phyloP scores from a whole-genome alignment of 2,113 vertebrate genomes.

The Caretta caretta region DNA sequence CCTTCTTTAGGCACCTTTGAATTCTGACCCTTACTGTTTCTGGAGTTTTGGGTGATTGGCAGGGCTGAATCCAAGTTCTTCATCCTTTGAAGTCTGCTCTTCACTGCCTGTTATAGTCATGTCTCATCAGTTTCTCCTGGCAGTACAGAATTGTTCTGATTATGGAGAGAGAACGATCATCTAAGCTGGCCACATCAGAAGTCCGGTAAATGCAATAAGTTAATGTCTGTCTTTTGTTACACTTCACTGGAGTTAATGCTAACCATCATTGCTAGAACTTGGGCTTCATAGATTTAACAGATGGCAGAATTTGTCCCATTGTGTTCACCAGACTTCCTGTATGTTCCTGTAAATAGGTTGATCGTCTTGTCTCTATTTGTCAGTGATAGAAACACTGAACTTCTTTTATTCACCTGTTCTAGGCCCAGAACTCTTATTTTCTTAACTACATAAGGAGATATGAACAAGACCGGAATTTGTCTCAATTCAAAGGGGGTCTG shows the following conservation, averaged over 20 bases:
- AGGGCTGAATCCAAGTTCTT: constrained; percentile 2
- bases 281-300: neutral
- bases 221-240: constrained; percentile 3
- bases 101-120: neutral
- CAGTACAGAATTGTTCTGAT: neutral
- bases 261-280: neutral
- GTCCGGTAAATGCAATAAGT: neutral
- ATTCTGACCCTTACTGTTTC: neutral
- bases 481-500: neutral
- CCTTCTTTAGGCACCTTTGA: constrained; percentile 7
- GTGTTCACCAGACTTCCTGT: neutral
- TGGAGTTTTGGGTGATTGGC: constrained; percentile 7
- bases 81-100: neutral
- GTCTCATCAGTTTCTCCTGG: neutral
- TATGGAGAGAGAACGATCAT: neutral
- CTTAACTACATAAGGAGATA: neutral
- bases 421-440: neutral
- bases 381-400: neutral
- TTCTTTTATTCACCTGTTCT: neutral
- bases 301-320: neutral
- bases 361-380: neutral
- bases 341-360: neutral
- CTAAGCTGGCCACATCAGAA: neutral
- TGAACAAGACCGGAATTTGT: neutral
- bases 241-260: neutral